Evolutionary conservation across 2,888 invertebrate genomes (phyloP).

Genomic region (Ctenicera cuprea): DNA sequence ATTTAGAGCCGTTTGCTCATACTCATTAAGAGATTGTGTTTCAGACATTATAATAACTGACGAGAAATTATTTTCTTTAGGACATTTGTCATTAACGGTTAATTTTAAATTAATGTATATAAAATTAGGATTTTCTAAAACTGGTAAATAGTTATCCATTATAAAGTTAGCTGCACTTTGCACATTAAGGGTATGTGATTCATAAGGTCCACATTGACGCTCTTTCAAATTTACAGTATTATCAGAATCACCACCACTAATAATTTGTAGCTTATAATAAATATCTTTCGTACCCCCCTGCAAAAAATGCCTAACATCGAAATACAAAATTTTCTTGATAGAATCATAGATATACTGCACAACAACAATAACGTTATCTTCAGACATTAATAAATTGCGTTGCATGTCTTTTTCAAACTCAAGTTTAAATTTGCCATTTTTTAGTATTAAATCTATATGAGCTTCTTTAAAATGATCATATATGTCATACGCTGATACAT

Average conservation of each 20-base stretch:
- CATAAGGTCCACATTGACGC: background rate
- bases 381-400: constrained; percentile 8
- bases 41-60: too few relatives aligned
- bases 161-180: background rate
- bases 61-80: background rate
- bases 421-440: constrained; percentile 23
- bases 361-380: background rate
- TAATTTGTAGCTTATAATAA: background rate
- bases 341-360: constrained; percentile 13
- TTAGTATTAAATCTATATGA: background rate
- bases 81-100: background rate
- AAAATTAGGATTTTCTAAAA: background rate
- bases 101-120: background rate
- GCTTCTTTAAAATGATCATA: constrained; percentile 7
- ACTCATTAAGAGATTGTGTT: background rate
- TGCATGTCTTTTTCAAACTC: background rate
- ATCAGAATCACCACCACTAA: background rate
- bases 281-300: background rate
- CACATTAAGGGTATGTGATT: background rate
- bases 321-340: background rate
- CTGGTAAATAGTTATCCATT: background rate
- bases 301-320: background rate
- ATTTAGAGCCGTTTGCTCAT: background rate
- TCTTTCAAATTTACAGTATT: background rate
- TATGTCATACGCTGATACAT: background rate